Evolutionary conservation across 2,888 invertebrate genomes (phyloP).

Genomic region (Malthinus seriepunctatus): DNA sequence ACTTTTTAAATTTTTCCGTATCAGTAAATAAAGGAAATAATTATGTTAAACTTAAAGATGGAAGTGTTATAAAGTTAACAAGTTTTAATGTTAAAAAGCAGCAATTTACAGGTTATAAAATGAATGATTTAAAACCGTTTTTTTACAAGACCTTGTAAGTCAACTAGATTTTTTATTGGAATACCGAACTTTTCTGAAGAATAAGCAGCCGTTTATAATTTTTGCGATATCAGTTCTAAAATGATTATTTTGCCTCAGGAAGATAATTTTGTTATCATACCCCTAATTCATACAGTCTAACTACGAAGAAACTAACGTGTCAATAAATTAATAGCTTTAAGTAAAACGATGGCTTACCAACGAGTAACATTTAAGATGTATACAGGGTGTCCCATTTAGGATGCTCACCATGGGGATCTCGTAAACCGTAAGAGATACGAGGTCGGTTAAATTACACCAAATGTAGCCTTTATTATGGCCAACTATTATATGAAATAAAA

Average conservation of each 20-base stretch:
- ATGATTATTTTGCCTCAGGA: neutral
- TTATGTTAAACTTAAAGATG: neutral
- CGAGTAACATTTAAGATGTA: neutral
- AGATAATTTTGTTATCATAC: conserved; percentile 3
- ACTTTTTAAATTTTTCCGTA: conserved; percentile 4
- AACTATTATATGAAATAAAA: too few relatives aligned
- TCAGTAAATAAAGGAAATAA: conserved; percentile 5
- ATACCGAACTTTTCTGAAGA: neutral
- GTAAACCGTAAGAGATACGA: too few relatives aligned
- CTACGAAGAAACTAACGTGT: too few relatives aligned
- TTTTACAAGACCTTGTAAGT: neutral
- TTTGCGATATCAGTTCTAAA: neutral
- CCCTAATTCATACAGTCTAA: neutral
- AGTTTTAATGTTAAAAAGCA: neutral
- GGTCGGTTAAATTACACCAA: too few relatives aligned
- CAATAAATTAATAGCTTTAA: conserved; percentile 1
- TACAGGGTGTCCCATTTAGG: too few relatives aligned
- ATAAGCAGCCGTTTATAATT: neutral
- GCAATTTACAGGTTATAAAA: neutral
- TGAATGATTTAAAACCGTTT: neutral
- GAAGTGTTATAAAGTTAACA: neutral
- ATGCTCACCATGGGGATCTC: too few relatives aligned
- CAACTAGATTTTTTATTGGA: neutral
- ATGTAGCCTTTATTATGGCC: too few relatives aligned
- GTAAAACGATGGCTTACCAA: conserved; percentile 1